phyloP scores from a whole-genome alignment of 2,113 vertebrate genomes.

The Caranx melampygus region DNA sequence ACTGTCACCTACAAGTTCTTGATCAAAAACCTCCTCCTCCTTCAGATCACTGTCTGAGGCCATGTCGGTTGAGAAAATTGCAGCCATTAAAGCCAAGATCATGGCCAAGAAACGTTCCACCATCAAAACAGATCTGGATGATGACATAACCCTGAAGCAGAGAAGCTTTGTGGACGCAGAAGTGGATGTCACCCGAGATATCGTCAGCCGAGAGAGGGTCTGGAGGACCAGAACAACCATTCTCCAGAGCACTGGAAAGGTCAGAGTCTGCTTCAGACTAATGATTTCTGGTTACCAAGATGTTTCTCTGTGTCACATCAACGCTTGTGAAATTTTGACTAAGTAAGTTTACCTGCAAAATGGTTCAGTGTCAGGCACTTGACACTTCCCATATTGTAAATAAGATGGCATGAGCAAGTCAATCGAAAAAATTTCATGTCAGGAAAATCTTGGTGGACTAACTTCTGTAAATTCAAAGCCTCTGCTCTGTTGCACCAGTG shows the following conservation, averaged over 20 bases:
- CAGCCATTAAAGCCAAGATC: slow-evolving; percentile 99
- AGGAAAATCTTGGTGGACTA: background rate
- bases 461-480: background rate
- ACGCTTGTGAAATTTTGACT: background rate
- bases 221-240: slow-evolving; percentile 99
- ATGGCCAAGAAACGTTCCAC: slow-evolving; percentile 99
- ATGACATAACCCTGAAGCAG: slow-evolving; percentile 97
- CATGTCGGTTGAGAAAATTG: slow-evolving; percentile 99
- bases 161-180: slow-evolving; percentile 99
- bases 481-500: background rate
- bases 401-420: background rate
- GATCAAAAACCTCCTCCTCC: background rate
- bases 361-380: background rate
- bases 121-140: slow-evolving; percentile 98
- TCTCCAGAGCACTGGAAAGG: slow-evolving; percentile 98
- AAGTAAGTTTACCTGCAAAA: background rate
- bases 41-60: slow-evolving; percentile 96
- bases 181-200: slow-evolving; percentile 97
- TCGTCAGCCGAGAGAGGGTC: slow-evolving; percentile 97
- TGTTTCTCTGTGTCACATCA: background rate
- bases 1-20: background rate
- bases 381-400: background rate
- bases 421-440: background rate
- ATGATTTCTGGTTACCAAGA: background rate
- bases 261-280: slow-evolving; percentile 63